Base-by-base conservation (phyloP, 2,888 invertebrate genomes). In the Luperina testacea region DNA sequence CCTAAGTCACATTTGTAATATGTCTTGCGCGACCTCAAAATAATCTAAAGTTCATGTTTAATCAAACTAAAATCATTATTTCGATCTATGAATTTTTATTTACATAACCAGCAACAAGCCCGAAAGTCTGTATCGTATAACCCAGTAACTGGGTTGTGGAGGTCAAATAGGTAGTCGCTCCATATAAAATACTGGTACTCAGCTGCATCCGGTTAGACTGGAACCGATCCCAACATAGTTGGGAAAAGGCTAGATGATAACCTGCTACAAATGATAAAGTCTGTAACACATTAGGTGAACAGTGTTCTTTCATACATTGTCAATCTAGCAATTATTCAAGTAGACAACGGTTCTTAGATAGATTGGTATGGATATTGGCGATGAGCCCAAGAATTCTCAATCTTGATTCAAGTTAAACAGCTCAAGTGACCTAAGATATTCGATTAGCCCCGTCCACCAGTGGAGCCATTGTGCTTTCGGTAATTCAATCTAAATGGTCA, bases 401-500 rank as follows among this genome's bases (percentile, higher is more conserved):
- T 77, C 61, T 75, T 20, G 13, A 71, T 80, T 61, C 78, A 80
- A 80, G 59, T 76, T 59, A 65, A 78, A 69, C 32, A 61, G 53
- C 45, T 64, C 13, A 42, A 73, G 53, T 78, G 71, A 72, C 27
- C 65, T 51, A 73, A 68, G 84, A 80, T 80, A 92, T 91, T 89
- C 87, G 91, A 93, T 93, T 91, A 88, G 92, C 92, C 91, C 89
- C 89, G 90, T 92, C 91, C 88, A n/a, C 88, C 87, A 81, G 84
- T 87, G 20, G 67, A 72, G 79, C 93, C 92, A 94, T 94, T 94
- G 92, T 92, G 87, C 91, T 93, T 91, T 93, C 93, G 93, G 93
- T 94, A 94, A 94, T 94, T 94, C 93, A 94, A 95, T 94, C 92
- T 92, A 93, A 92, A 92, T 91, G 92, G 92, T 92, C 92, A 87